phyloP scores from a whole-genome alignment of 2,797 vertebrate species.

The Borostomias antarcticus region DNA sequence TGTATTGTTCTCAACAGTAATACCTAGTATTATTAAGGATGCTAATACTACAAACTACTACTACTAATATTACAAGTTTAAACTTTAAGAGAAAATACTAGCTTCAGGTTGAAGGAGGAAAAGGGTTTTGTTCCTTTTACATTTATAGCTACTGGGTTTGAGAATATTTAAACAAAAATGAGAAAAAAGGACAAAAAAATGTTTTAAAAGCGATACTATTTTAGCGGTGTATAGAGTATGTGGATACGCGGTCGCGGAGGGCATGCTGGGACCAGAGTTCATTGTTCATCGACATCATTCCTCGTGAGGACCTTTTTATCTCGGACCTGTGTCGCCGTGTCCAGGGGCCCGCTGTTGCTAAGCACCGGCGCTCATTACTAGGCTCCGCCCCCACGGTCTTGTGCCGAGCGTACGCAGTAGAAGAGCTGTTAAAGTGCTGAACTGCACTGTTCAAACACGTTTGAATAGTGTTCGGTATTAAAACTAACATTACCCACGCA shows the following conservation, averaged over 20 bases:
- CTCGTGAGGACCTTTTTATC: constrained; percentile 61
- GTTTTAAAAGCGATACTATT: constrained; percentile 80
- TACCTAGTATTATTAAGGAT: constrained; percentile 78
- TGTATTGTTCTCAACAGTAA: constrained; percentile 84
- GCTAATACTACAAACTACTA: constrained; percentile 83
- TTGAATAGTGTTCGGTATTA: no score
- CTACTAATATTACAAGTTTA: constrained; percentile 80
- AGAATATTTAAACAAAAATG: constrained; percentile 79
- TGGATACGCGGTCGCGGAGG: constrained; percentile 74
- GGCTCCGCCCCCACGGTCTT: no score
- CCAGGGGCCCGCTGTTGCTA: no score
- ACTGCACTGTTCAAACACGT: no score
- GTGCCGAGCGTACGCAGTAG: no score
- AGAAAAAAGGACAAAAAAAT: constrained; percentile 56
- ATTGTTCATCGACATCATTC: constrained; percentile 46
- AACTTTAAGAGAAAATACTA: constrained; percentile 77
- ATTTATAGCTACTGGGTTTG: constrained; percentile 82
- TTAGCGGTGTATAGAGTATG: constrained; percentile 83
- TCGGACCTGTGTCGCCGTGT: constrained; percentile 46
- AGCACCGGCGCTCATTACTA: no score
- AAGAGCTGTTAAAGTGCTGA: no score
- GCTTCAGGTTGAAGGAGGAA: constrained; percentile 81
- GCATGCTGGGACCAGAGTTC: constrained; percentile 73
- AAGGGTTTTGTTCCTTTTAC: constrained; percentile 76
- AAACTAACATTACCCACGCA: no score